Base-by-base conservation (phyloP, 2,888 invertebrate genomes). In the Resseliella maxima region DNA sequence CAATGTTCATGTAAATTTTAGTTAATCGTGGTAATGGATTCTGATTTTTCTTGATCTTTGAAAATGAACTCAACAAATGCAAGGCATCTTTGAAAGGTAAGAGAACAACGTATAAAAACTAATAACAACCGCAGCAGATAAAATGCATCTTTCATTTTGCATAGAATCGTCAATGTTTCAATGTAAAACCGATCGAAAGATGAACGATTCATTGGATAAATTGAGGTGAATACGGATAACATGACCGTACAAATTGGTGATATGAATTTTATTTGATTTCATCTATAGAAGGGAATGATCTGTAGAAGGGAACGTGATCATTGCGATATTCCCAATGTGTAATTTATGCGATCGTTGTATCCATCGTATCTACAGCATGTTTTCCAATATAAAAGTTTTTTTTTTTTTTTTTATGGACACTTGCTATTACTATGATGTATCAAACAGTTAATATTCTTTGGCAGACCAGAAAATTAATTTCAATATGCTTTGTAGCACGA, bases 221-320 rank as follows among this genome's bases (percentile, higher is more conserved):
- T 18, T 31, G 15, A 72, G 72, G 72, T 72, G 72, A 72, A 72
- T n/a, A 15, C 31, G 31, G 72, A 72, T 72, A 72, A 72, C 31
- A 10, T 72, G 72, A 35, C 72, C 31, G 31, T 31, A 72, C 72
- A 72, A 72, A 72, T 72, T 72, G 72, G 72, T 72, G 72, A 72
- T 72, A 72, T 72, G 72, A 72, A 72, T 72, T 72, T 72, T 72
- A 31, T 72, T 72, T 72, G 72, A 72, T 72, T 72, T 15, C 72
- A 72, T 72, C 72, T 72, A 31, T 72, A 72, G 31, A 72, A 72
- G n/a, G 0, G 72, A 72, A 72, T 35, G 72, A 72, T 72, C 72
- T 72, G 31, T 72, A 72, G 31, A 72, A 72, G n/a, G 0, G 72
- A 72, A 72, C 72, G 72, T 72, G 72, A 72, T 72, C 72, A 15